These are phyloP conservation scores for Urocitellus parryii DNA, from an alignment of 2,113 vertebrate genomes.

Conservation along the genomic window DNA sequence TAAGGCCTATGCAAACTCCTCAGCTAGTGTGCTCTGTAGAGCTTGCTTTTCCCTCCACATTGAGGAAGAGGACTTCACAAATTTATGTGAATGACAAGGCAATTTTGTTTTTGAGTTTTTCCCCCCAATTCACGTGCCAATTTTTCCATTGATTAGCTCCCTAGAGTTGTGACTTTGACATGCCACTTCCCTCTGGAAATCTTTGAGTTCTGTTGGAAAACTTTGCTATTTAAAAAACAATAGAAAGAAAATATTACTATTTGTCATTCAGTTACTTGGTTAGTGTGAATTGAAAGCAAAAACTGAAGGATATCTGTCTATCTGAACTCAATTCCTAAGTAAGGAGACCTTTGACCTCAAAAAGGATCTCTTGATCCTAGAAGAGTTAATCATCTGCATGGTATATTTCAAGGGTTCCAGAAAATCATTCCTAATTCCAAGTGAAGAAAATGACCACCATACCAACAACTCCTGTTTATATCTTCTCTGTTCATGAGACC, in stretches of 20 bases:
- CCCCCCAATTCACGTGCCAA: neutral
- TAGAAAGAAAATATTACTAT: neutral
- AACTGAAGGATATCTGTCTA: neutral
- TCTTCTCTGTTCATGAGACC: neutral
- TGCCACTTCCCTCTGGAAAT: neutral
- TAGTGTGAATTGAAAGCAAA: neutral
- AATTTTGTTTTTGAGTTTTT: neutral
- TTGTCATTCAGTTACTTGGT: neutral
- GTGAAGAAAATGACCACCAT: neutral
- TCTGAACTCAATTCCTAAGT: neutral
- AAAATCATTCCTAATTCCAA: neutral
- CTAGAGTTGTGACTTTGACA: neutral
- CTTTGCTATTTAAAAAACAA: neutral
- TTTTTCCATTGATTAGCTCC: neutral
- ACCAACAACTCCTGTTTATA: neutral
- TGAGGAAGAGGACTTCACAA: neutral
- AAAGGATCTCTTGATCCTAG: neutral
- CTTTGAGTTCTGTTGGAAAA: neutral
- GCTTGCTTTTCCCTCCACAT: neutral
- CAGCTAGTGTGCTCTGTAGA: accelerated
- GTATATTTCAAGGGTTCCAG: constrained; percentile 10
- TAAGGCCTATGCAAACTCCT: neutral
- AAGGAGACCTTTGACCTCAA: constrained; percentile 7
- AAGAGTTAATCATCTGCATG: neutral
- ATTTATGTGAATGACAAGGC: neutral